phyloP scores from a whole-genome alignment of 1,140 invertebrate genomes.

The Ips typographus region DNA sequence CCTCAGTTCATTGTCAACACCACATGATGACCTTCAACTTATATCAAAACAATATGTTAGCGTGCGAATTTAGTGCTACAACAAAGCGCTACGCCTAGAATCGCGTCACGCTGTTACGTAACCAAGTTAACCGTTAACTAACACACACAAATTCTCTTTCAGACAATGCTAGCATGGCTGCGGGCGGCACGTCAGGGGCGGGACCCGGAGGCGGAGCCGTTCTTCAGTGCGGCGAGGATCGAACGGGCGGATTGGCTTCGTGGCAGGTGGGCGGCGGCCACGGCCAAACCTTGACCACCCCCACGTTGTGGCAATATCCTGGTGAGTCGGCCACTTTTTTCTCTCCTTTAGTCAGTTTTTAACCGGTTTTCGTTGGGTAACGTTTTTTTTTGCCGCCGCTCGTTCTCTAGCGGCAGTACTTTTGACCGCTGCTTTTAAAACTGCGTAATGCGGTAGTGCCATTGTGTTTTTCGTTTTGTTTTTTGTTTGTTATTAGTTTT shows the following conservation, averaged over 20 bases:
- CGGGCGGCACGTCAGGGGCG: conserved; percentile 56
- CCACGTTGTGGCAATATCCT: conserved; percentile 74
- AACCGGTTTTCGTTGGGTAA: conserved; percentile 47
- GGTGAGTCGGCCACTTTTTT: conserved; percentile 55
- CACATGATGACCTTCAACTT: no score
- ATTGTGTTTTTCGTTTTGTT: conserved; percentile 10
- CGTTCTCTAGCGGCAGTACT: conserved; percentile 22
- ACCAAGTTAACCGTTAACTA: conserved; percentile 6
- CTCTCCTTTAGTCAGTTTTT: conserved; percentile 41
- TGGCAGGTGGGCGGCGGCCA: conserved; percentile 54
- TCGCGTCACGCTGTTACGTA: conserved; percentile 20
- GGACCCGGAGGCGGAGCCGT: conserved; percentile 54
- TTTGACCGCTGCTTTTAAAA: conserved; percentile 16
- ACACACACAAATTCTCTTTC: conserved; percentile 26
- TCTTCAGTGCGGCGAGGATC: conserved; percentile 57
- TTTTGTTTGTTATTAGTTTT: conserved; percentile 9
- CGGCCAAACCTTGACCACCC: conserved; percentile 54
- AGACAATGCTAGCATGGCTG: conserved; percentile 44
- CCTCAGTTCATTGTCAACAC: no score
- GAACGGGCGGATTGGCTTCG: conserved; percentile 53
- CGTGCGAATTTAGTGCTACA: background rate
- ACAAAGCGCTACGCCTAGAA: background rate
- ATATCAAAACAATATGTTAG: no score
- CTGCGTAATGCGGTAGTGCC: conserved; percentile 25
- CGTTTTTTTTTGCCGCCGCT: conserved; percentile 28